Conservation (phyloP, 2,797 vertebrate species). For the Macrochelys suwanniensis region DNA sequence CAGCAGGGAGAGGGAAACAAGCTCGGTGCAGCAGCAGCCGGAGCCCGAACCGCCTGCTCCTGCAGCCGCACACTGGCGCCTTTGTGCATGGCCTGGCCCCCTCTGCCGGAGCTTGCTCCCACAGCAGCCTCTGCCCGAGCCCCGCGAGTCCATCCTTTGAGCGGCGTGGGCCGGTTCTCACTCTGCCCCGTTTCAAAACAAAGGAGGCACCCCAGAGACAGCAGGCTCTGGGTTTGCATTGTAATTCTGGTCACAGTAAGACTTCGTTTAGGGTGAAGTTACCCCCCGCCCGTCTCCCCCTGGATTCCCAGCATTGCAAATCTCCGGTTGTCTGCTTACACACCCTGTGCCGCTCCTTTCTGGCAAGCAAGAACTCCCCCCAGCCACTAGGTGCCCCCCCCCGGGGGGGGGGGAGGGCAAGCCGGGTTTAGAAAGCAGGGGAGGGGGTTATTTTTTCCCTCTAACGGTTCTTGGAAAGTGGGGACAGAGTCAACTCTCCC, state of each 20-base stretch:
- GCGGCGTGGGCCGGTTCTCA: too few relatives aligned
- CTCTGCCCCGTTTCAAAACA: too few relatives aligned
- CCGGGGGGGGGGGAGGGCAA: background rate
- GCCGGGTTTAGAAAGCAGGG: background rate
- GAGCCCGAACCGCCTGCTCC: background rate
- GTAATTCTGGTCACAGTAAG: too few relatives aligned
- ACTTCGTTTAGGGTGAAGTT: too few relatives aligned
- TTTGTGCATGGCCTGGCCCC: background rate
- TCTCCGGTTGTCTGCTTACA: background rate
- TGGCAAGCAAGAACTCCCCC: too few relatives aligned
- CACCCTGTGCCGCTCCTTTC: too few relatives aligned
- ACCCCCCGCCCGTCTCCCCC: too few relatives aligned
- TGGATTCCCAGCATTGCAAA: background rate
- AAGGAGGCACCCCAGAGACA: too few relatives aligned
- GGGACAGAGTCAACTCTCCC: background rate
- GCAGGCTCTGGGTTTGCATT: background rate
- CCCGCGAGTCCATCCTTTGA: too few relatives aligned
- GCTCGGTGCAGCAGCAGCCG: background rate
- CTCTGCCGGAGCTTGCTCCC: too few relatives aligned
- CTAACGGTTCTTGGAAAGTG: background rate
- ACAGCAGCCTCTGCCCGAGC: background rate
- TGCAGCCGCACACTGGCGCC: background rate
- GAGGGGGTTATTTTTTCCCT: background rate
- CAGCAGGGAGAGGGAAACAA: background rate
- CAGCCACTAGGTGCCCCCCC: too few relatives aligned